These are phyloP conservation scores for Dromius quadrimaculatus DNA, from an alignment of 2,888 invertebrate species.

Conservation along the genomic window DNA sequence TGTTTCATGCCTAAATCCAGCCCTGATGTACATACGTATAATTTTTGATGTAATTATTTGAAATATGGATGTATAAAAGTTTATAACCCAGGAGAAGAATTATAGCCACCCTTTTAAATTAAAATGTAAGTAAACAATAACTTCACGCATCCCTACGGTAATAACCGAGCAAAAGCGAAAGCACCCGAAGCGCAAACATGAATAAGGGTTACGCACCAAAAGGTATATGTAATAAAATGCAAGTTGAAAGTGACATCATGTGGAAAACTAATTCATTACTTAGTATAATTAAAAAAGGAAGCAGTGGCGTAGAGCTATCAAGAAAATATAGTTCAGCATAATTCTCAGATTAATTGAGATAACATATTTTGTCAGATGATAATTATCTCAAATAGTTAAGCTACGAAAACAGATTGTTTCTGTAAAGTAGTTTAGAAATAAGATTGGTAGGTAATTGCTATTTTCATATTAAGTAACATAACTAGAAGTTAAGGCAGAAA, in stretches of 20 bases:
- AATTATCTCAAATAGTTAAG: not conserved
- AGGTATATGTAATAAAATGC: not conserved
- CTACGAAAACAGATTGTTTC: not conserved
- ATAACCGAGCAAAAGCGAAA: not conserved
- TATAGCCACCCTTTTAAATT: slow-evolving; percentile 19
- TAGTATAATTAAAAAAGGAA: slow-evolving; percentile 6
- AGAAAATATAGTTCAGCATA: not conserved
- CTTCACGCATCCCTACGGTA: not conserved
- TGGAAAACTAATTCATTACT: slow-evolving; percentile 9
- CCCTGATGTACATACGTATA: too few species aligned
- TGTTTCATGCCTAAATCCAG: too few species aligned
- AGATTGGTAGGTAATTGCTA: not conserved
- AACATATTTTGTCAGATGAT: not conserved
- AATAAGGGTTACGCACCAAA: not conserved
- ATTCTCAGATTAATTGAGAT: not conserved
- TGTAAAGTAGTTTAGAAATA: not conserved
- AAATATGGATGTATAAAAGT: slow-evolving; percentile 9
- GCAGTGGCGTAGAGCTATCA: not conserved
- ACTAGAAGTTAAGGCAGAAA: too few species aligned
- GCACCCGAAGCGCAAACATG: not conserved
- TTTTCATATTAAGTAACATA: too few species aligned
- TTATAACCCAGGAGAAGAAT: slow-evolving; percentile 11
- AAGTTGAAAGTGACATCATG: not conserved
- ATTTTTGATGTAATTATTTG: not conserved
- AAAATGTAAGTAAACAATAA: slow-evolving; percentile 33